Base-by-base conservation (phyloP, 2,113 vertebrate species). In the Colistium nudipinnis region DNA sequence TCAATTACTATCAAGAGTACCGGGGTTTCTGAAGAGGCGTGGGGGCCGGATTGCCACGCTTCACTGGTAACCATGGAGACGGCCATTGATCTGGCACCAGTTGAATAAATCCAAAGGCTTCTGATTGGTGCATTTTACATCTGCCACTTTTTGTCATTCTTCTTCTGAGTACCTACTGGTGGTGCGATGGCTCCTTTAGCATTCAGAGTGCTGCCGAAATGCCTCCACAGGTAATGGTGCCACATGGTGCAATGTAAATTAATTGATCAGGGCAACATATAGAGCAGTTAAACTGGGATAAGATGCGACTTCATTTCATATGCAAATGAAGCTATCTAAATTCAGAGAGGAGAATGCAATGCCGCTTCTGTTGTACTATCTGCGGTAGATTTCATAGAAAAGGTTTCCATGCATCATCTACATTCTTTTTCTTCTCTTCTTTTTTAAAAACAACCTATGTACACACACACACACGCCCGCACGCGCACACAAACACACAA, bases 281-380 rank as follows among this genome's bases (percentile, higher is more conserved):
- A 65, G 33, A 44, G 49, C 35, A 78, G 61, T 71, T 73, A 70
- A 27, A 62, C 63, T 31, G 19, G 62, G 31, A 83, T 64, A 48
- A n/a, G 16, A 70, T 52, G 38, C 72, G 30, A 7, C 75, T 78
- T 78, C 70, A 81, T 87, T 83, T 73, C 66, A 78, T 73, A 79
- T 86, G 85, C 56, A 88, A 88, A 89, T 89, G 31, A 84, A 78
- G 82, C 78, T 82, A 87, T 90, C 78, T 90, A 88, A 88, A 90
- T 87, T 71, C 84, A 84, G 70, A 22, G 65, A 62, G 78, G 44
- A 39, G 52, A 83, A 85, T 76, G 68, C 80, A 70, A 78, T 3
- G 7, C 28, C 62, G 66, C 36, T 47, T 74, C 71, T 73, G 70
- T 80, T 84, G 59, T 80, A 81, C 66, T 73, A 82, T 69, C 61